Evolutionary conservation across 2,113 vertebrate species (phyloP).

Genomic region (Poeciliopsis turrubarensis): DNA sequence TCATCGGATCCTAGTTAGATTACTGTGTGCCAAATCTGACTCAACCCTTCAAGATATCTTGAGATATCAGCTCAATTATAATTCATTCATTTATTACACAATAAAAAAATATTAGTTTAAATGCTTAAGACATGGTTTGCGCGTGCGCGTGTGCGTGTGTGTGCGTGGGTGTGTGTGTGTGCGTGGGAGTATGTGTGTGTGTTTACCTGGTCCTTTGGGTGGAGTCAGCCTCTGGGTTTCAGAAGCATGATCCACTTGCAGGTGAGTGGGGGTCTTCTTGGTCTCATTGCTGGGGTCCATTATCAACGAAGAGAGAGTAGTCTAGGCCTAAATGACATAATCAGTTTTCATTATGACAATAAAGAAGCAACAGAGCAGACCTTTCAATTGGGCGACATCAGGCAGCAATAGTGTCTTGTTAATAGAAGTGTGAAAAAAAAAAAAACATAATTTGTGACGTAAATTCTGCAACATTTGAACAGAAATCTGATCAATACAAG

Average conservation of each 20-base stretch:
- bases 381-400: background rate
- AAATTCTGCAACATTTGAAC: background rate
- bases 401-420: background rate
- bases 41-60: background rate
- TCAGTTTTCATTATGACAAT: background rate
- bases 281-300: slow-evolving; percentile 62
- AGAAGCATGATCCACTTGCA: slow-evolving; percentile 2
- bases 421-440: background rate
- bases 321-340: background rate
- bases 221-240: slow-evolving; percentile 37
- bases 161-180: too few species aligned
- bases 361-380: background rate
- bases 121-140: background rate
- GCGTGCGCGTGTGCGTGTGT: too few species aligned
- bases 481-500: too few species aligned
- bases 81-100: background rate
- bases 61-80: background rate
- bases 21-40: background rate
- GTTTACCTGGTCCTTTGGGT: slow-evolving; percentile 49
- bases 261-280: slow-evolving; percentile 50
- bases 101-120: background rate
- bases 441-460: background rate
- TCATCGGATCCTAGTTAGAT: background rate
- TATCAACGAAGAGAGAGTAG: slow-evolving; percentile 28
- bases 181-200: too few species aligned